These are phyloP conservation scores for Pogonus chalceus DNA, from an alignment of 1,140 invertebrate genomes.

Conservation along the genomic window DNA sequence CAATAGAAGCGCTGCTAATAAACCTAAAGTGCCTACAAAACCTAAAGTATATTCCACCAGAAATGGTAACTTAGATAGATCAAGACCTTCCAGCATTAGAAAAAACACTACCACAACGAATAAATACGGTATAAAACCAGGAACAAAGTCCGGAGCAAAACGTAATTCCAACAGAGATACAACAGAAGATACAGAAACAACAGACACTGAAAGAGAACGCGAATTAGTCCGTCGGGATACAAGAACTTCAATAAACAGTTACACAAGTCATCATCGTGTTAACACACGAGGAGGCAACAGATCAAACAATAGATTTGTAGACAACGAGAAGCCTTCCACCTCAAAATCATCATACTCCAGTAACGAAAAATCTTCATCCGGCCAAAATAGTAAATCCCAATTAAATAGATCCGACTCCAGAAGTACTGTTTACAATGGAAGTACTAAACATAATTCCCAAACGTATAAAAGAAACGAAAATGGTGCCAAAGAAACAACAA, in stretches of 20 bases:
- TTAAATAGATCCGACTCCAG: not conserved
- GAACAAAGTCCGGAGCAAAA: not conserved
- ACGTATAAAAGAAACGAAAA: not conserved
- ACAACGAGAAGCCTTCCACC: too few species aligned
- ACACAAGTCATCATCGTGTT: not conserved
- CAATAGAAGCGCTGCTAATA: slow-evolving; percentile 19
- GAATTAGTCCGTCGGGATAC: not conserved
- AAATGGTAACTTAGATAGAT: not conserved
- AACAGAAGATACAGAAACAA: not conserved
- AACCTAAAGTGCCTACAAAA: slow-evolving; percentile 29
- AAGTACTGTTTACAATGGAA: not conserved
- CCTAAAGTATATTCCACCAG: slow-evolving; percentile 13
- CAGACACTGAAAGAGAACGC: not conserved
- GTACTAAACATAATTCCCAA: not conserved
- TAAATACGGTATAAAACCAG: too few species aligned
- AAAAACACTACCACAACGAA: not conserved
- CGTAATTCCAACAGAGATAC: not conserved
- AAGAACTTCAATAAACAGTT: not conserved
- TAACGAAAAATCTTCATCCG: too few species aligned
- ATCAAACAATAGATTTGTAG: not conserved
- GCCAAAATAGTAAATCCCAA: too few species aligned
- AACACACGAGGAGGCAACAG: not conserved
- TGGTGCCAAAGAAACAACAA: slow-evolving; percentile 5
- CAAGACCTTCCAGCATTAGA: not conserved
- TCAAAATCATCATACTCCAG: too few species aligned